Evolutionary conservation across 2,888 invertebrate genomes (phyloP), one percentile per base, ranked within the genome.

Genomic region (Epirrhoe tristata): DNA sequence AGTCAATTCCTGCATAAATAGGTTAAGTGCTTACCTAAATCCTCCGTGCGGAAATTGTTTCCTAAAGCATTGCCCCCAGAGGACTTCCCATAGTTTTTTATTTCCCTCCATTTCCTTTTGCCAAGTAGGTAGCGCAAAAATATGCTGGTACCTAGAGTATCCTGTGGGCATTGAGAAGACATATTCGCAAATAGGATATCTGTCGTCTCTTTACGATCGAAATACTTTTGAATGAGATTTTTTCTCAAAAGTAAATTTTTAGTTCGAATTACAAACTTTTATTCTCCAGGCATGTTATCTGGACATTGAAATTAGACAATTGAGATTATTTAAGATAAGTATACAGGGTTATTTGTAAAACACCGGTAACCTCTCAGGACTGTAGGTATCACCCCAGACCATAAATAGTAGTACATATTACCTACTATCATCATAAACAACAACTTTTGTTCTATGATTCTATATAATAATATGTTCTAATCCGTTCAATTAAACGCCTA

Each of bases 11-110:
- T 16, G 24, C 10, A 31, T 58, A 50, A 39, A 51, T 59, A 59
- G 39, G 52, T 59, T 43, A 43, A 12, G 39, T 43, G 51, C 12
- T 8, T 46, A 39, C 58, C 62, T 14, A 48, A 55, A 61, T 61
- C 53, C 52, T 61, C 53, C 36, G 58, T 31, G 39, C 57, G 58
- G 63, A 63, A 58, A 67, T 67, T 67, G 58, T 58, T 66, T 62
- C 50, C 39, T 62, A 58, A 58, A 58, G 51, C 46, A 63, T 67
- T 24, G 58, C 58, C 43, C 66, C 66, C 58, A 61, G 46, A 61
- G 66, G 66, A 57, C 63, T 63, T 57, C 39, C 31, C 62, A 62
- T 56, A 62, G 61, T 50, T 62, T 55, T 48, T 32, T 51, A 48
- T 62, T 14, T 48, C 36, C 39, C 24, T 56, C 48, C 17, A 48